A percentile compares a stretch with the other conserved stretches of the same genome.
phyloP scores from a whole-genome alignment of 2,113 vertebrate species.

The Coreoperca whiteheadi region DNA sequence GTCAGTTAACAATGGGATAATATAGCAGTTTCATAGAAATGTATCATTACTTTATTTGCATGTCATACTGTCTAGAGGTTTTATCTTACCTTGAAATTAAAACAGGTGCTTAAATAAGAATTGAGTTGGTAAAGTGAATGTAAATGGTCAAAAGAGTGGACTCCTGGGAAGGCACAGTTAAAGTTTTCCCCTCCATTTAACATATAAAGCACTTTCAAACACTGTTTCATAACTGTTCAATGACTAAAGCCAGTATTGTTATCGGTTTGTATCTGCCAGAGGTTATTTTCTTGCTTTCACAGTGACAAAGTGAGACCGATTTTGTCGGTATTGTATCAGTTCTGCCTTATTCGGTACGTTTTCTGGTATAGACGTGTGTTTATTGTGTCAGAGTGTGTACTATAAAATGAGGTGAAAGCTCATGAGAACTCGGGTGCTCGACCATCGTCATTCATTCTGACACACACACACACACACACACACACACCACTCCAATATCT shows the following conservation, averaged over 20 bases:
- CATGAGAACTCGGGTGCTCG: background rate
- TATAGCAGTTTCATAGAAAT: background rate
- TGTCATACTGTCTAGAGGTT: background rate
- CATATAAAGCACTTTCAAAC: background rate
- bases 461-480: background rate
- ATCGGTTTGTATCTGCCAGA: background rate
- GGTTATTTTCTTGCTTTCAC: background rate
- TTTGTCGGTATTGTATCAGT: background rate
- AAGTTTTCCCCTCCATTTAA: too few relatives aligned
- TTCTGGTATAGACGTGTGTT: background rate
- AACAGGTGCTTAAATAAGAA: background rate
- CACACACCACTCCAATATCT: background rate
- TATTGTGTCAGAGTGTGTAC: background rate
- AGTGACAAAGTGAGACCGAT: background rate
- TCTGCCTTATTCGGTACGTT: background rate
- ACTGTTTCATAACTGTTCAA: background rate
- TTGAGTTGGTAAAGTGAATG: too few relatives aligned
- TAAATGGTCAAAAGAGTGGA: background rate
- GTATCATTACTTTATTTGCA: background rate
- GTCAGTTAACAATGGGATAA: background rate
- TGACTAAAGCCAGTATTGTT: background rate
- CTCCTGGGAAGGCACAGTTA: background rate
- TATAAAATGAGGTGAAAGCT: background rate
- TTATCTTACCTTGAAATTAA: background rate
- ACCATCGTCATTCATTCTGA: background rate